A percentile compares a stretch with the other conserved stretches of the same genome.
phyloP scores from a whole-genome alignment of 2,888 invertebrate genomes.

The Falcaria lacertinaria region DNA sequence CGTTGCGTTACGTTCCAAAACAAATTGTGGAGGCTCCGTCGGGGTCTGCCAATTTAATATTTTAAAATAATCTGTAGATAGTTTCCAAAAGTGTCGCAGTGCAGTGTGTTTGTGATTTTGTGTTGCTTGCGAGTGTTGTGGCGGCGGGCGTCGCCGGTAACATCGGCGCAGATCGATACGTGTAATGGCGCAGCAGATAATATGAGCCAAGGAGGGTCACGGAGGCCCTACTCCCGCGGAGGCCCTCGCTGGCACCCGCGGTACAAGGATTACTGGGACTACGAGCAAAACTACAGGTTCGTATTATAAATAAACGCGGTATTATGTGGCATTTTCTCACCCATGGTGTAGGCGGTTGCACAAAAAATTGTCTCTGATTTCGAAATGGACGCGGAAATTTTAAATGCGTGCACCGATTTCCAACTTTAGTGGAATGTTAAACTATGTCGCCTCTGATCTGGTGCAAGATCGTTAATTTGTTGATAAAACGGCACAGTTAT shows the following conservation, averaged over 20 bases:
- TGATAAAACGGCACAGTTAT: neutral
- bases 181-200: constrained; percentile 53
- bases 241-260: constrained; percentile 74
- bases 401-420: neutral
- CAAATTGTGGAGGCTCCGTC: constrained; percentile 40
- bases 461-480: neutral
- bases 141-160: constrained; percentile 26
- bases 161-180: constrained; percentile 61
- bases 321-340: constrained; percentile 2
- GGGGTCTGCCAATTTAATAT: constrained; percentile 33
- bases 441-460: neutral
- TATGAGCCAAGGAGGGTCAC: constrained; percentile 73
- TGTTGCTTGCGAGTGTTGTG: constrained; percentile 22
- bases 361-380: neutral
- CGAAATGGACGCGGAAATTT: neutral
- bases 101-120: constrained; percentile 39
- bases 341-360: neutral
- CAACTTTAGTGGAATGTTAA: neutral
- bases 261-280: constrained; percentile 76
- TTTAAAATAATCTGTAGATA: constrained; percentile 15
- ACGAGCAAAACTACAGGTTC: constrained; percentile 72
- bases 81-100: constrained; percentile 48
- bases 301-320: constrained; percentile 6
- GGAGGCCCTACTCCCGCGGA: constrained; percentile 71
- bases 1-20: constrained; percentile 52